Evolutionary conservation across 2,113 vertebrate genomes (phyloP), one percentile per base, ranked within the genome.

Genomic region (Spilogale gracilis): DNA sequence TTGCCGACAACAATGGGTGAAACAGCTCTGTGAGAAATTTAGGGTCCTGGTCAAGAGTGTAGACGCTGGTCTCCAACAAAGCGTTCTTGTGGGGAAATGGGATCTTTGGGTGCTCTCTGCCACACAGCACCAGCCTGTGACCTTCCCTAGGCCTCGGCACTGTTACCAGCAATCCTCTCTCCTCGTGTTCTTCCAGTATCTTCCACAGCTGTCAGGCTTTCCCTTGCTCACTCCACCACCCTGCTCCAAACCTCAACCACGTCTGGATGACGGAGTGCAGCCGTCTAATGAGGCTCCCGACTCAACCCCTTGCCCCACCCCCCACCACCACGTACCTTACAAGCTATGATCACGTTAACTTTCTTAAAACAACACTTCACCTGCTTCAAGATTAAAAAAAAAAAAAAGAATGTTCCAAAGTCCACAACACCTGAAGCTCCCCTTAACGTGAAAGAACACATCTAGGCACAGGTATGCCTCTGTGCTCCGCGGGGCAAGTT

Each of bases 341-440:
- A 73, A 7, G 56, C 45, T 52, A 16, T 18, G 32, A 18, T 38
- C 21, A 48, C 25, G 7, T 71, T 48, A 30, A 43, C 71, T 30
- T 85, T 79, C 48, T 81, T 58, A 60, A 91, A 78, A 74, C 8
- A 80, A 9, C 38, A 27, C 25, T n/a, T 12, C 5, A 32, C 38
- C 54, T 21, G 58, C 91, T 92, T 61, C 54, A 45, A 50, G 52
- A 95, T 67, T 38, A 38, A n/a, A n/a, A n/a, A n/a, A n/a, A 56
- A 58, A 91, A 58, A 91, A 21, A 17, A 89, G 91, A 88, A 79
- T 45, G 38, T 58, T 83, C 81, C 50, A 25, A 74, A 65, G 32
- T 79, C 86, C 20, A 1, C 20, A 73, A 23, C 30, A 20, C 56
- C 43, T 17, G 5, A 80, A 85, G 18, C 20, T 83, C 61, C 52